Evolutionary conservation across 2,888 invertebrate species (phyloP).

Genomic region (Helleia helle): DNA sequence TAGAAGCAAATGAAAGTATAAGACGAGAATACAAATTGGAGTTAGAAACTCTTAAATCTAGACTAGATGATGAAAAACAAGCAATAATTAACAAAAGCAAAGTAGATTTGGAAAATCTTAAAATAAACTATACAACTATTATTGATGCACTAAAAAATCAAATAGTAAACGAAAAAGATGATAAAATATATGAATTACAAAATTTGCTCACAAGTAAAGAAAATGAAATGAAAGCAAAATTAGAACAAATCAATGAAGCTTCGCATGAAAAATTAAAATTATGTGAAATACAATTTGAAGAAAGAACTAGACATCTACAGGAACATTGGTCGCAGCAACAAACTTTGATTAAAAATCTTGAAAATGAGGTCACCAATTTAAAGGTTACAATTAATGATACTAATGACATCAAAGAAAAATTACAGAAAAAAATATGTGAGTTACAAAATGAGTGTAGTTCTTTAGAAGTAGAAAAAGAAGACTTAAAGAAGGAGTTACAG

Average conservation of each 20-base stretch:
- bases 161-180: constrained; percentile 47
- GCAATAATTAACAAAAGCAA: constrained; percentile 46
- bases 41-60: constrained; percentile 53
- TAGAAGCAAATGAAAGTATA: constrained; percentile 68
- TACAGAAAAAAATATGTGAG: constrained; percentile 41
- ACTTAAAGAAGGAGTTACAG: constrained; percentile 36
- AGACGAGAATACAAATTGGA: constrained; percentile 62
- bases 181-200: constrained; percentile 45
- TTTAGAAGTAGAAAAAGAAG: constrained; percentile 36
- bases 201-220: constrained; percentile 45
- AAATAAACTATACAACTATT: constrained; percentile 40
- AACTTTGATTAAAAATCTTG: constrained; percentile 40
- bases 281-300: constrained; percentile 67
- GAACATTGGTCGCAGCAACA: constrained; percentile 49
- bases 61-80: constrained; percentile 64
- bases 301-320: constrained; percentile 48
- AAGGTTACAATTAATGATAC: constrained; percentile 37
- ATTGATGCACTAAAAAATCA: constrained; percentile 48
- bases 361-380: constrained; percentile 47
- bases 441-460: constrained; percentile 42
- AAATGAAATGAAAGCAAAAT: constrained; percentile 58
- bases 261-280: constrained; percentile 55
- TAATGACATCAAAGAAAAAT: constrained; percentile 40
- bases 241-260: constrained; percentile 61
- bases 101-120: constrained; percentile 48